Conservation (phyloP, 2,797 vertebrate genomes). For the Emydoidea blandingii region DNA sequence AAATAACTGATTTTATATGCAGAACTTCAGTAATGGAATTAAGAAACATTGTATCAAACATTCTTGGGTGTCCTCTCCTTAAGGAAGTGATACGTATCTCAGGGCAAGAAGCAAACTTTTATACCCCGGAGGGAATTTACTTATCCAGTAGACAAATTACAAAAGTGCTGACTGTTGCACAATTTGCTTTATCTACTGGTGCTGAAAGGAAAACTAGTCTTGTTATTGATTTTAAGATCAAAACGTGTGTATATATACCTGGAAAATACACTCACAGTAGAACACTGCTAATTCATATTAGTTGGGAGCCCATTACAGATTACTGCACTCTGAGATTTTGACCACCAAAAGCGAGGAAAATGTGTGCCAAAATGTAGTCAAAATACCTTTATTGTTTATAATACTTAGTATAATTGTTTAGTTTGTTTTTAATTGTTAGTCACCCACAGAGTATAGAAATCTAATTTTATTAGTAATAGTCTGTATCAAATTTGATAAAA, state of each 20-base stretch:
- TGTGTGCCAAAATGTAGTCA: background rate
- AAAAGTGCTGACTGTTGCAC: background rate
- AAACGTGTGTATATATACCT: background rate
- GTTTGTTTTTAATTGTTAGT: background rate
- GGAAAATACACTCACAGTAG: fast-evolving
- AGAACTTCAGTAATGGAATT: background rate
- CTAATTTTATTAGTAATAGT: background rate
- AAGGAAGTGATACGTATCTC: background rate
- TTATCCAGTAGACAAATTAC: background rate
- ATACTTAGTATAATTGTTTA: background rate
- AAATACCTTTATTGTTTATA: background rate
- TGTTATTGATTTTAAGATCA: background rate
- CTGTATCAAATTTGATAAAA: background rate
- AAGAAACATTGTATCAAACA: background rate
- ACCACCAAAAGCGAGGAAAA: background rate
- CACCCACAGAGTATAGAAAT: background rate
- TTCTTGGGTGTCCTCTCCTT: background rate
- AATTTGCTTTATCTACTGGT: background rate
- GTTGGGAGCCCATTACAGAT: background rate
- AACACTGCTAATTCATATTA: background rate
- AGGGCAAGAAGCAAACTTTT: background rate
- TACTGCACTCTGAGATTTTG: background rate
- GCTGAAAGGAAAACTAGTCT: background rate
- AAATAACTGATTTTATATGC: background rate
- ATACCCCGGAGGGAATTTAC: background rate